A percentile compares a stretch with the other conserved stretches of the same genome.
These are phyloP conservation scores for Mesocentrotus franciscanus DNA, from an alignment of 53 echinoderm and acorn worm species.

Conservation along the genomic window DNA sequence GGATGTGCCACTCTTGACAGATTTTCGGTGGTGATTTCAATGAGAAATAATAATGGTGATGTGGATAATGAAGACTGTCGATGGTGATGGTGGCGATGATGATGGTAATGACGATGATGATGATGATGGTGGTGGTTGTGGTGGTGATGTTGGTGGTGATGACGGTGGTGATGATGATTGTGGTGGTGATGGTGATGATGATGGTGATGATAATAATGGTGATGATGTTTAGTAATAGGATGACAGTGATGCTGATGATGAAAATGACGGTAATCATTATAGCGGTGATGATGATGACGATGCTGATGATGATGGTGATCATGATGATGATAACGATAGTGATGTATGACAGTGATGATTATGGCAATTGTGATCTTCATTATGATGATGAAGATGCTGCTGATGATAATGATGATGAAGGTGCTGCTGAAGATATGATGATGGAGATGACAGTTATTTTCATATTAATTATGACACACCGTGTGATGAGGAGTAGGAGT, in stretches of 20 bases:
- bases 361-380: not conserved
- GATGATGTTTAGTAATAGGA: not conserved
- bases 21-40: no score
- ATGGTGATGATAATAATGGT: not conserved
- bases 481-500: no score
- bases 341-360: not conserved
- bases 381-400: not conserved
- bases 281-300: not conserved
- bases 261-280: no score
- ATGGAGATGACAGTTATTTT: no score
- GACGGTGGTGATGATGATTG: not conserved
- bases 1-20: no score
- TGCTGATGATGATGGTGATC: not conserved
- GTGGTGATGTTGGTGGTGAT: conserved; percentile 2
- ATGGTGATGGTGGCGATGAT: not conserved
- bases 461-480: not conserved
- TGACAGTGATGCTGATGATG: not conserved
- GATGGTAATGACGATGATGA: conserved; percentile 38
- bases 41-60: not conserved
- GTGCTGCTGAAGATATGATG: conserved; percentile 9
- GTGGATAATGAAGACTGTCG: not conserved
- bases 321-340: not conserved
- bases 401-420: conserved; percentile 56
- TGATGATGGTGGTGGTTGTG: conserved; percentile 43
- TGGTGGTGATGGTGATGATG: not conserved